phyloP scores from a whole-genome alignment of 1,140 invertebrate genomes.

The Argopecten irradians region DNA sequence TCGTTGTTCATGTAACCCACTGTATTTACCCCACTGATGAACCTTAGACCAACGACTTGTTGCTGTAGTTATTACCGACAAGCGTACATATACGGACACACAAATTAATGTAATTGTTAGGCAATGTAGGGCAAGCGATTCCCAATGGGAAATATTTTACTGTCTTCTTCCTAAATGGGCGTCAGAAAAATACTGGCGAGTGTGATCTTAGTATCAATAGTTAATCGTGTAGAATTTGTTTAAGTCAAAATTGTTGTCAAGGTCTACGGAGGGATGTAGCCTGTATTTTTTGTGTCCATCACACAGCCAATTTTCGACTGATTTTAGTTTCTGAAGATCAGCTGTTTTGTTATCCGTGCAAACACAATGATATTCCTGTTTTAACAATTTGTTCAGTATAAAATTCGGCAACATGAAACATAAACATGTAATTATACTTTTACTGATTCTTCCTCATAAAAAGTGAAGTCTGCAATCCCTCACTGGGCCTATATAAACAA shows the following conservation, averaged over 20 bases:
- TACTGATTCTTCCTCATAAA: background rate
- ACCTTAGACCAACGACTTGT: background rate
- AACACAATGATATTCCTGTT: too few relatives aligned
- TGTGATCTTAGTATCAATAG: background rate
- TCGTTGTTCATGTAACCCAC: background rate
- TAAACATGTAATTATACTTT: background rate
- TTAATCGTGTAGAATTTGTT: background rate
- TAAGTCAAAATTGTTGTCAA: background rate
- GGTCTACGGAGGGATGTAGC: background rate
- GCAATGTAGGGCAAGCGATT: slow-evolving; percentile 4
- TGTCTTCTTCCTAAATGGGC: background rate
- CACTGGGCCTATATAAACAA: background rate
- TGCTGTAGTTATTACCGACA: background rate
- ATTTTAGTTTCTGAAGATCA: too few relatives aligned
- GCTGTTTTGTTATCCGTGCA: too few relatives aligned
- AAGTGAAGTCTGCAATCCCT: background rate
- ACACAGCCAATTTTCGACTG: too few relatives aligned
- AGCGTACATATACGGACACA: slow-evolving; percentile 10
- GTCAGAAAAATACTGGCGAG: background rate
- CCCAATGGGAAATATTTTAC: background rate
- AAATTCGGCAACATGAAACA: background rate
- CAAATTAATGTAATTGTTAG: slow-evolving; percentile 18
- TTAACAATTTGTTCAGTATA: background rate
- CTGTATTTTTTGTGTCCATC: too few relatives aligned
- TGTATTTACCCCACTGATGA: background rate